Base-by-base conservation (phyloP, 2,797 vertebrate genomes). In the Merluccius polli region DNA sequence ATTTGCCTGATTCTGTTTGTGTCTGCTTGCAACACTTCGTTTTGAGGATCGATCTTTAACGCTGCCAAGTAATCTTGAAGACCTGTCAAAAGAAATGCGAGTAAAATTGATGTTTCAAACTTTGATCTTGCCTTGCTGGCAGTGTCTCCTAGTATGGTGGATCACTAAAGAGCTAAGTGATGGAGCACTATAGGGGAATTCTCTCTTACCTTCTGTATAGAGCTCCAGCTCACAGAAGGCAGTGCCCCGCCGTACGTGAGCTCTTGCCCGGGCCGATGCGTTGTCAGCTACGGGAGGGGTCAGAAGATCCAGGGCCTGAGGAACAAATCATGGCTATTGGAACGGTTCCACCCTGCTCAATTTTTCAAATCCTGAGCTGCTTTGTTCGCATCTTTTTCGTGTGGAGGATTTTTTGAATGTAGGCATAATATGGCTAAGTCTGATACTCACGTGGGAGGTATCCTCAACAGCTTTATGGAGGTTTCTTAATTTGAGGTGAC, bases 391-490 rank as follows among this genome's bases (percentile, higher is more conserved):
- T 24, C 8, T 24, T 59, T 10, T 24, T 48, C 44, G 21, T 48
- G 44, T 41, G 16, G 21, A n/a, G 9, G 21, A n/a, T n/a, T 59
- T 59, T 48, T 59, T 59, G 8, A 1, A 59, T n/a, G 8, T 24
- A 21, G n/a, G 15, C 52, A 59, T 59, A 8, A 59, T 59, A 8
- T 59, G 52, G 52, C 52, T n/a, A 21, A 59, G 52, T 59, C 52
- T 65, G 59, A 65, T 27, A 27, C 81, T 48, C 89, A 99, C 97
- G 95, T 94, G 93, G 65, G 96, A 97, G 69, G 95, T 94, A 84
- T 98, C 97, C 83, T 97, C 93, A 0, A 99, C 86, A 75, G 95
- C 94, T 90, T 97, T 98, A 89, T 99, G 97, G 21, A 98, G 89
- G 76, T 99, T 97, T 71, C 92, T 93, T 73, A 98, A 83, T 88